Percentiles rank a stretch among this genome's conserved stretches.
Conservation (phyloP, 2,797 vertebrate species). For the Lagothrix lagotricha region DNA sequence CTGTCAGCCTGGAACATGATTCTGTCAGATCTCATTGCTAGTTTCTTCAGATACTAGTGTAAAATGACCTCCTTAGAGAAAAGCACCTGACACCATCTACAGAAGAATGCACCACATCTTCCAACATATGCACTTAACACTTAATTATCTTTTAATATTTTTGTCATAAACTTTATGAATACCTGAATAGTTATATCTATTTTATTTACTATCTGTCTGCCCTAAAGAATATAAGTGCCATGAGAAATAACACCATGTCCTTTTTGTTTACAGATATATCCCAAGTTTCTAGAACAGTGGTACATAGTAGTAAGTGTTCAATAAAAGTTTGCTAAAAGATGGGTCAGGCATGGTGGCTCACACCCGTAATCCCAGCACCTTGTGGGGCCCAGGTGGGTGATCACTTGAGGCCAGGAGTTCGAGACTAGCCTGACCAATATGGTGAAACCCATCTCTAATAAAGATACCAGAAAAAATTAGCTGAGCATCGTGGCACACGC, state of each 20-base stretch:
- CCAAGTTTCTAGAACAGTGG: not conserved
- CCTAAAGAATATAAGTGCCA: not conserved
- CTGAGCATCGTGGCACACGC: not conserved
- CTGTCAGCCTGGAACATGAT: not conserved
- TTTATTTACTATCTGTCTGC: not conserved
- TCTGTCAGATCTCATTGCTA: not conserved
- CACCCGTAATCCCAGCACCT: not conserved
- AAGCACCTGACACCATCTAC: not conserved
- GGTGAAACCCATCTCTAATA: not conserved
- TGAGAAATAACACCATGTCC: not conserved
- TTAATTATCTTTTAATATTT: not conserved
- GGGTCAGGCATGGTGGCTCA: not conserved
- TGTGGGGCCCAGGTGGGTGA: not conserved
- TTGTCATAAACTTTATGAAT: not conserved
- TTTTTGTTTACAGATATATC: not conserved
- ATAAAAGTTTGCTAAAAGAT: conserved; percentile 1
- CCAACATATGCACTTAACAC: not conserved
- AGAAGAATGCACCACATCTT: not conserved
- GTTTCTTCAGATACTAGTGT: not conserved
- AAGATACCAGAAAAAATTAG: not conserved
- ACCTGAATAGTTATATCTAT: not conserved
- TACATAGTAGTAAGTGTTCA: not conserved
- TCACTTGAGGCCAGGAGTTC: not conserved
- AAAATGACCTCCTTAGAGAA: not conserved
- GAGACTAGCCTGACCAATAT: not conserved